Evolutionary conservation across 1,140 invertebrate species (phyloP).

Genomic region (Drosophila pectinifera): DNA sequence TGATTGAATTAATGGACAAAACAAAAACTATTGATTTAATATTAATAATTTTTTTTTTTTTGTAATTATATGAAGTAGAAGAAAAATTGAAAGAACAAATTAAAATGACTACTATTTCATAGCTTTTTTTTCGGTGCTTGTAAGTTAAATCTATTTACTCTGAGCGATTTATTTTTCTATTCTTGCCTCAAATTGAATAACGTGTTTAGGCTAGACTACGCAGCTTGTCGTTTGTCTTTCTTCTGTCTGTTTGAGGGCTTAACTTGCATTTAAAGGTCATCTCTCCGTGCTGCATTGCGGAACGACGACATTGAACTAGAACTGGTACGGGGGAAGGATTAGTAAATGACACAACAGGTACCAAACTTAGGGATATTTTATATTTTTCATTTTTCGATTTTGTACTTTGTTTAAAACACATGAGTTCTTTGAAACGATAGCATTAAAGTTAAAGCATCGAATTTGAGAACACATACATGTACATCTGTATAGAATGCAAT

Average conservation of each 20-base stretch:
- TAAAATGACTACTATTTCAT: not conserved
- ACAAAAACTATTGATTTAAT: not conserved
- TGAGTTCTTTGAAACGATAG: no score
- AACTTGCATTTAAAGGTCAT: slow-evolving; percentile 79
- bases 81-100: not conserved
- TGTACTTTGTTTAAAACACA: no score
- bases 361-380: no score
- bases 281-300: slow-evolving; percentile 42
- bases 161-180: slow-evolving; percentile 19
- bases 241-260: slow-evolving; percentile 37
- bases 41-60: not conserved
- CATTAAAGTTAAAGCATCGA: no score
- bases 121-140: slow-evolving; percentile 28
- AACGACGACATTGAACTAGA: slow-evolving; percentile 69
- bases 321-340: slow-evolving; percentile 5
- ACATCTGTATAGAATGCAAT: no score
- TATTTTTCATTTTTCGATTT: no score
- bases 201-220: slow-evolving; percentile 17
- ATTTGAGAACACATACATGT: no score
- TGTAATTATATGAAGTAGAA: not conserved
- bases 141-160: slow-evolving; percentile 49
- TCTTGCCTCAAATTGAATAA: slow-evolving; percentile 40
- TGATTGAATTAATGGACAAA: no score
- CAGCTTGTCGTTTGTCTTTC: not conserved
- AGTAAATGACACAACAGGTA: not conserved